Percentiles rank a stretch among this genome's conserved stretches.
Evolutionary conservation across 2,113 vertebrate species (phyloP).

Genomic region (Sigmodon hispidus): DNA sequence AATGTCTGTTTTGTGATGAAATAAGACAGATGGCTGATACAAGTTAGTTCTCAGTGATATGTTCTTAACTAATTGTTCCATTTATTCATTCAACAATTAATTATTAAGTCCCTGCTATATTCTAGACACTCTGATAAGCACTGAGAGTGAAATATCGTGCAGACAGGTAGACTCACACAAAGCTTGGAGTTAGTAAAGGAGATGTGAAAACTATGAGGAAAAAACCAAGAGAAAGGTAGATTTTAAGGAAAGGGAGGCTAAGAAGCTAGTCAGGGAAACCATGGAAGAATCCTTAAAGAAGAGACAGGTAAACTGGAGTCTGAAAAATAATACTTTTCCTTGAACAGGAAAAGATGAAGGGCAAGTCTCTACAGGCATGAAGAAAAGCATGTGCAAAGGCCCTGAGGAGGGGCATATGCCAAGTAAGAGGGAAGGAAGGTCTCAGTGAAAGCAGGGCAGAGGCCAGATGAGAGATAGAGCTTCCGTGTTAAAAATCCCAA

Average conservation of each 20-base stretch:
- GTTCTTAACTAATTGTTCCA: slow-evolving; percentile 26
- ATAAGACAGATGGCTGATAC: not conserved
- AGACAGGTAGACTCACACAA: not conserved
- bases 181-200: not conserved
- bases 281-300: not conserved
- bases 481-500: not conserved
- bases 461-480: not conserved
- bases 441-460: not conserved
- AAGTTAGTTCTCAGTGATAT: not conserved
- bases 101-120: not conserved
- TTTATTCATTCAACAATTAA: slow-evolving; percentile 2
- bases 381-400: not conserved
- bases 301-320: not conserved
- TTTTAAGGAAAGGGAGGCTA: not conserved
- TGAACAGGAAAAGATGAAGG: not conserved
- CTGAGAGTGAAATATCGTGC: not conserved
- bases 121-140: not conserved
- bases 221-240: not conserved
- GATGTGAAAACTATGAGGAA: not conserved
- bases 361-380: not conserved
- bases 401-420: not conserved
- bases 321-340: not conserved
- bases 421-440: not conserved
- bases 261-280: not conserved
- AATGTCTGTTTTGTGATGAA: not conserved